Conservation (phyloP, 2,888 invertebrate genomes). For the Meandrusa payeni region DNA sequence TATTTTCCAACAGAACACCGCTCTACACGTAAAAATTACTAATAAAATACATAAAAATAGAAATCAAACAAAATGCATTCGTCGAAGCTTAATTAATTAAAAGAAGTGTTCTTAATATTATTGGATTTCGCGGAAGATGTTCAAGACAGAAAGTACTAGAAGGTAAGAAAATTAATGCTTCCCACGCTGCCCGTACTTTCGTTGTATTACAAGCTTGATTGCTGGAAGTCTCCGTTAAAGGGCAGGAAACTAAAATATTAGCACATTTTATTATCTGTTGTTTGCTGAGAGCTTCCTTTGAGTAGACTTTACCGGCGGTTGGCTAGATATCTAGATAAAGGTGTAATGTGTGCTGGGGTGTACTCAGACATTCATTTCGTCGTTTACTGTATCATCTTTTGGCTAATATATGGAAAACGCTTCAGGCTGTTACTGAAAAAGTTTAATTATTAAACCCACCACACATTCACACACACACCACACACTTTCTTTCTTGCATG, state of each 20-base stretch:
- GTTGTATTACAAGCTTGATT: constrained; percentile 40
- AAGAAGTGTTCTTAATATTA: too few relatives aligned
- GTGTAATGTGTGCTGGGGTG: too few relatives aligned
- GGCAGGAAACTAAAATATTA: constrained; percentile 66
- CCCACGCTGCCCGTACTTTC: constrained; percentile 27
- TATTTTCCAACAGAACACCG: too few relatives aligned
- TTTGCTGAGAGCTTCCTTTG: constrained; percentile 61
- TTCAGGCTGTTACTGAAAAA: too few relatives aligned
- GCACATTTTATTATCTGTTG: constrained; percentile 62
- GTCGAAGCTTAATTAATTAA: too few relatives aligned
- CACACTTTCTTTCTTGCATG: too few relatives aligned
- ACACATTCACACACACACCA: too few relatives aligned
- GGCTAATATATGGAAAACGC: neutral
- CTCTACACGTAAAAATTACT: too few relatives aligned
- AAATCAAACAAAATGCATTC: too few relatives aligned
- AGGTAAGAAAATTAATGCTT: constrained; percentile 9
- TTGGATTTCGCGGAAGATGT: too few relatives aligned
- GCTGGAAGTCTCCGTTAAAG: constrained; percentile 44
- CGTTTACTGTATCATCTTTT: constrained; percentile 21
- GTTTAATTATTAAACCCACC: neutral
- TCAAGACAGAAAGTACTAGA: neutral
- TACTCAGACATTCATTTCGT: too few relatives aligned
- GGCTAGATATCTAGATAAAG: constrained; percentile 52
- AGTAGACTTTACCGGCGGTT: constrained; percentile 44
- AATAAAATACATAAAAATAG: too few relatives aligned